Evolutionary conservation across 2,888 invertebrate genomes (phyloP).

Genomic region (Trichogramma evanescens): DNA sequence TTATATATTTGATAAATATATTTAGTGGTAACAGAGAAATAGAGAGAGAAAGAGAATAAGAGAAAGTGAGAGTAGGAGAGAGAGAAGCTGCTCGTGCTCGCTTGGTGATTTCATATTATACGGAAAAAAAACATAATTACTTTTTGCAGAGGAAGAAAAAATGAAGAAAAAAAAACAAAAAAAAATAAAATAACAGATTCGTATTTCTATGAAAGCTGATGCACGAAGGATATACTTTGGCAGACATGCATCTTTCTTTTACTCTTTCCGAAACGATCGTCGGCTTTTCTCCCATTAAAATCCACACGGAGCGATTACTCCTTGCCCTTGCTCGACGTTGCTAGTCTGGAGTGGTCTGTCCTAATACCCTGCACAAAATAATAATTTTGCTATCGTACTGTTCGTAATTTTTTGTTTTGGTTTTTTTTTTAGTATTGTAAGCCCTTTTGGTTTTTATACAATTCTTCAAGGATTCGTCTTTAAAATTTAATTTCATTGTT

Average conservation of each 20-base stretch:
- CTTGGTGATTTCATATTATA: neutral
- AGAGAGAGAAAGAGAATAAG: neutral
- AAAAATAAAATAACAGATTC: slow-evolving; percentile 7
- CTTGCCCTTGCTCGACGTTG: slow-evolving; percentile 28
- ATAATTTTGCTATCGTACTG: neutral
- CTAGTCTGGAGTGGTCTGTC: slow-evolving; percentile 34
- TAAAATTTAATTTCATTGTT: neutral
- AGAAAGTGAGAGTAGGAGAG: neutral
- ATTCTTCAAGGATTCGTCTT: too few relatives aligned
- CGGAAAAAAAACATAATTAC: neutral
- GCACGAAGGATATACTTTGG: slow-evolving; percentile 17
- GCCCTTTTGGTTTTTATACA: neutral
- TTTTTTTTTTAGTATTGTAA: slow-evolving; percentile 4
- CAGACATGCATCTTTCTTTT: slow-evolving; percentile 19
- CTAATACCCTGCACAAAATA: slow-evolving; percentile 40
- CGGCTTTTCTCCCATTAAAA: slow-evolving; percentile 24
- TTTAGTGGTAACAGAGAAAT: too few relatives aligned
- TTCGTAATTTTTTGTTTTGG: slow-evolving; percentile 4
- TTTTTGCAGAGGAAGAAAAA: slow-evolving; percentile 9
- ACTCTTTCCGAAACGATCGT: too few relatives aligned
- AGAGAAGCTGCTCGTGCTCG: neutral
- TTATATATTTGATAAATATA: too few relatives aligned
- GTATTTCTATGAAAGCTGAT: slow-evolving; percentile 7
- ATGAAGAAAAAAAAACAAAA: slow-evolving; percentile 8
- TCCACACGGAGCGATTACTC: slow-evolving; percentile 18